These are phyloP conservation scores for Augochlora pura DNA, from an alignment of 1,140 invertebrate species.

Conservation along the genomic window DNA sequence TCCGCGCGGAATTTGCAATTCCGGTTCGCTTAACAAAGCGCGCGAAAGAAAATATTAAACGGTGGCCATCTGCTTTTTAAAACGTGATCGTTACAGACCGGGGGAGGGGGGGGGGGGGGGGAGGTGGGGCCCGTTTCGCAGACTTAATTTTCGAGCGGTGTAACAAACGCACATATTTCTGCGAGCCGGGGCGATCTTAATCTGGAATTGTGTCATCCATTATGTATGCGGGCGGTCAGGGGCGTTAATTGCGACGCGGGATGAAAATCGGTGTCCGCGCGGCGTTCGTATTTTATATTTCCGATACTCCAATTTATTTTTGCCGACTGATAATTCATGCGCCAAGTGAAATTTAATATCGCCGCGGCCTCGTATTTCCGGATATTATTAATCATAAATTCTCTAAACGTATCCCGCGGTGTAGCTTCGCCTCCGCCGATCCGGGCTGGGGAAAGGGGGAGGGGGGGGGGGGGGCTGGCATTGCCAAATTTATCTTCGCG, in stretches of 20 bases:
- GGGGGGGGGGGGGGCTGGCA: no score
- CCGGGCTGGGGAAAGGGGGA: no score
- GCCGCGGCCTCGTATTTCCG: not conserved
- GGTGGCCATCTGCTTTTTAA: no score
- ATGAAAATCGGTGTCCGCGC: not conserved
- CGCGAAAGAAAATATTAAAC: no score
- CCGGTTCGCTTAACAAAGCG: no score
- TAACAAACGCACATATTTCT: no score
- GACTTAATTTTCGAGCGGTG: no score
- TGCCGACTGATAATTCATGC: not conserved
- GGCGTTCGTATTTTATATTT: not conserved
- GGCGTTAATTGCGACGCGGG: not conserved
- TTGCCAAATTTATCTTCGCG: not conserved
- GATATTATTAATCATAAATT: not conserved
- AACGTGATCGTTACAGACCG: no score
- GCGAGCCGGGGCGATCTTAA: not conserved
- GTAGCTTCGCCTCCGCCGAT: no score
- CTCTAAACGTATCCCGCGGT: not conserved
- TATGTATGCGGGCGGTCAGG: not conserved
- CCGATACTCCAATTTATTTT: slow-evolving; percentile 1
- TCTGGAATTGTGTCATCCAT: not conserved
- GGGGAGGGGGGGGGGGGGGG: no score
- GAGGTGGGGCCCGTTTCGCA: no score
- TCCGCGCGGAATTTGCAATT: no score
- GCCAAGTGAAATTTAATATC: not conserved